Base-by-base conservation (phyloP, 2,797 vertebrate species). In the Discoglossus pictus region DNA sequence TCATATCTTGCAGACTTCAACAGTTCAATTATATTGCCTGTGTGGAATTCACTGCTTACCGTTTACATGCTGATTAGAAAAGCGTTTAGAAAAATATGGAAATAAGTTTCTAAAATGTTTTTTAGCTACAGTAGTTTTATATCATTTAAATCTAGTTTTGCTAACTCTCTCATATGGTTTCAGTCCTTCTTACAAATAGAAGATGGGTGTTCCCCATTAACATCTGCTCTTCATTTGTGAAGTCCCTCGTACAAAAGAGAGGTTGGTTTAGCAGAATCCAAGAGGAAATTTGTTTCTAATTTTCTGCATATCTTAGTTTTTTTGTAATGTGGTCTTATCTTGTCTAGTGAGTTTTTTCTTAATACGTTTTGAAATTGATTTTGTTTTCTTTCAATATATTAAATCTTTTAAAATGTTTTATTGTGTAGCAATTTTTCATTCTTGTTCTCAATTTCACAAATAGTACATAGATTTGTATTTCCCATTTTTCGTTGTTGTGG, bases 211-310 rank as follows among this genome's bases (percentile, higher is more conserved):
- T 70, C 63, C 64, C 60, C 52, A 36, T 58, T 56, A 58, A 64
- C 68, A 71, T 71, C 68, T 71, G 67, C 60, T 63, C 42, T 44
- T 7, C 51, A 64, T 71, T 58, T 68, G 48, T 23, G 9, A 55
- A 34, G 23, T 70, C 67, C 51, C 67, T 13, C 48, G 59, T 63
- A 60, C n/a, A 51, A 70, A 63, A 27, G 24, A 3, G 20, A 60
- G 46, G 36, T 39, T 56, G 52, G 47, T 17, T 40, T 31, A 23
- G 17, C 40, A 23, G 42, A 50, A 62, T 55, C 52, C 44, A 42
- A 51, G 12, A 48, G 51, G 68, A 71, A 71, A 52, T 64, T 42
- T 71, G 68, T 50, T 56, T 71, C 52, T 64, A 64, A 63, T 71
- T 58, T 63, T 48, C 24, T 63, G 31, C 17, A 15, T 61, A 27